Evolutionary conservation across 2,113 vertebrate species (phyloP).

Genomic region (Gymnarchus niloticus): DNA sequence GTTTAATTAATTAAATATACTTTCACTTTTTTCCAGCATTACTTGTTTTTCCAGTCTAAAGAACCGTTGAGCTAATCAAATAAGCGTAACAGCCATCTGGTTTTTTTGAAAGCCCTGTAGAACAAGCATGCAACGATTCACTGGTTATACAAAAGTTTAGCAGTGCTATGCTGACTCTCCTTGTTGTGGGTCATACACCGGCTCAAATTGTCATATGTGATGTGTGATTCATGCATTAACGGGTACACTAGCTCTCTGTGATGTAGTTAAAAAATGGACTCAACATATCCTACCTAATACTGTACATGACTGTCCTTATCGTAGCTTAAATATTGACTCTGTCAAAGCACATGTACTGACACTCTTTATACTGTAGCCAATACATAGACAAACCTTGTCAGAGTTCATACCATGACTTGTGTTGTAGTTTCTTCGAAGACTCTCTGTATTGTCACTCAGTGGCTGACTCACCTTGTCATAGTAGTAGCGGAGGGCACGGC

Average conservation of each 20-base stretch:
- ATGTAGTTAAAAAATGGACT: not conserved
- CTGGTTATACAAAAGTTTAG: not conserved
- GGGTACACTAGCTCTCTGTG: not conserved
- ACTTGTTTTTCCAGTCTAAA: conserved; percentile 17
- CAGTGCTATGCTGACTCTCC: not conserved
- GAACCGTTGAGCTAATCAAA: conserved; percentile 1
- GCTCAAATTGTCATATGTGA: not conserved
- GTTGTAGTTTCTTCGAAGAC: not conserved
- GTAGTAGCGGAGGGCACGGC: conserved; percentile 90
- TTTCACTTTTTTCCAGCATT: conserved; percentile 4
- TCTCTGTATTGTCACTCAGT: not conserved
- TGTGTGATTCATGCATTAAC: not conserved
- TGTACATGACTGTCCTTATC: not conserved
- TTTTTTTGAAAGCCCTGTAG: not conserved
- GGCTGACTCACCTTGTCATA: conserved; percentile 79
- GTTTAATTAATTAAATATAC: not conserved
- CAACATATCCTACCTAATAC: too few species aligned
- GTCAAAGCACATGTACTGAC: not conserved
- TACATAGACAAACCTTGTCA: not conserved
- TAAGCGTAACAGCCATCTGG: conserved; percentile 12
- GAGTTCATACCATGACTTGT: not conserved
- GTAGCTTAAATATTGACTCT: not conserved
- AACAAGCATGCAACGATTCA: conserved; percentile 6
- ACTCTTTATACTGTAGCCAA: not conserved
- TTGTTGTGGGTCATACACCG: not conserved